phyloP scores from a whole-genome alignment of 2,113 vertebrate species.

The Pontoporia blainvillei region DNA sequence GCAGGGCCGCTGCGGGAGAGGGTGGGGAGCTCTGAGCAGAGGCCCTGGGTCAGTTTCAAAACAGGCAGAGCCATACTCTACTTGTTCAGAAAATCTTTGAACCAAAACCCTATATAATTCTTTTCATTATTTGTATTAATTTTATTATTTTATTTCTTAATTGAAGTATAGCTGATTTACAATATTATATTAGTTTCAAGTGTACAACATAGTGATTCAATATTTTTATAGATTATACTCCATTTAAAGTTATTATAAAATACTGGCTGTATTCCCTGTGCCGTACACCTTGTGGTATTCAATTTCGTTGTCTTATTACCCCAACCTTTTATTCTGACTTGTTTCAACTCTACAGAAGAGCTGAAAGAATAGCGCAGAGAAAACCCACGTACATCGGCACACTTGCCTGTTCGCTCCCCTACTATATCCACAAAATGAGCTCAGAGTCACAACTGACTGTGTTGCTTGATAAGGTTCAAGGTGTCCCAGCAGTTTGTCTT shows the following conservation, averaged over 20 bases:
- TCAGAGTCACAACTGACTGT: neutral
- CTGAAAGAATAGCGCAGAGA: neutral
- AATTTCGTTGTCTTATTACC: neutral
- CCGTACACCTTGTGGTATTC: neutral
- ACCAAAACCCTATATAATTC: neutral
- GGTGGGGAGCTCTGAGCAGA: neutral
- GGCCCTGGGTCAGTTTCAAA: neutral
- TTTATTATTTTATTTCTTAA: neutral
- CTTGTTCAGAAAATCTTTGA: neutral
- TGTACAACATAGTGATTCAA: neutral
- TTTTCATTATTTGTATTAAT: neutral
- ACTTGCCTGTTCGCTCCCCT: neutral
- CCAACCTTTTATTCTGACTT: neutral
- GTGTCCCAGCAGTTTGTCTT: neutral
- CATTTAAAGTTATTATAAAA: neutral
- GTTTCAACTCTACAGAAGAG: neutral
- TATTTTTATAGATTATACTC: neutral
- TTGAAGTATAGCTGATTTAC: neutral
- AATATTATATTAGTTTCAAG: neutral
- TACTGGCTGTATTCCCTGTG: neutral
- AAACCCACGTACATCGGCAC: fast-evolving
- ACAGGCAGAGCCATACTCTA: neutral
- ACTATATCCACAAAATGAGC: neutral
- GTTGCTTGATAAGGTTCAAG: neutral
- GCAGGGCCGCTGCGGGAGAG: neutral